Conservation (phyloP, 2,888 invertebrate species). For the Orchestes rusci region DNA sequence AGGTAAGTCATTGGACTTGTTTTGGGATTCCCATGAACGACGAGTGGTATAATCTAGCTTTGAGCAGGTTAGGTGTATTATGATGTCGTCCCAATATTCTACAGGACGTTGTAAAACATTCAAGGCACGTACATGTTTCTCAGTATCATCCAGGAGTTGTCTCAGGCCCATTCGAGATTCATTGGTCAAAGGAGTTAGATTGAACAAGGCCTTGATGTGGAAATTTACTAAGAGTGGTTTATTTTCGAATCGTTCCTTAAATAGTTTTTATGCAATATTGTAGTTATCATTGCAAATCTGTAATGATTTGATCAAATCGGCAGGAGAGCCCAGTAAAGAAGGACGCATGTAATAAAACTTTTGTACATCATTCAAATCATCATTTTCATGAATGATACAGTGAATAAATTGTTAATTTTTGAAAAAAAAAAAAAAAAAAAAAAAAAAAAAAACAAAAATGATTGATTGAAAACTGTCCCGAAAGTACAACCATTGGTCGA, state of each 20-base stretch:
- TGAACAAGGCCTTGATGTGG: slow-evolving; percentile 24
- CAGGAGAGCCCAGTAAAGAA: slow-evolving; percentile 15
- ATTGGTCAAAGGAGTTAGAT: slow-evolving; percentile 12
- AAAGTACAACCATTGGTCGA: too few relatives aligned
- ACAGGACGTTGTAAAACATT: slow-evolving; percentile 18
- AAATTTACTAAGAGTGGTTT: slow-evolving; percentile 21
- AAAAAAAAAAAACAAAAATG: too few relatives aligned
- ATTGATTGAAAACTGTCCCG: too few relatives aligned
- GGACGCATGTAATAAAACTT: slow-evolving; percentile 5
- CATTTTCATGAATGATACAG: too few relatives aligned
- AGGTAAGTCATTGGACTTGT: too few relatives aligned
- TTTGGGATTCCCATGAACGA: too few relatives aligned
- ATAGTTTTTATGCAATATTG: slow-evolving; percentile 17
- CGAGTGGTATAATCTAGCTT: too few relatives aligned
- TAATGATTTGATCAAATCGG: slow-evolving; percentile 19
- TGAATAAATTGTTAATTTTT: too few relatives aligned
- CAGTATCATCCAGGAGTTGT: slow-evolving; percentile 19
- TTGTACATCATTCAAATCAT: too few relatives aligned
- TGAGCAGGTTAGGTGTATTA: too few relatives aligned
- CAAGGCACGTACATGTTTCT: slow-evolving; percentile 23
- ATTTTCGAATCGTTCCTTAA: slow-evolving; percentile 24
- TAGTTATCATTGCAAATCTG: slow-evolving; percentile 23
- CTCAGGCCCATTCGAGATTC: slow-evolving; percentile 20
- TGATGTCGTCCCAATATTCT: slow-evolving; percentile 23
- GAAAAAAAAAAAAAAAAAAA: too few relatives aligned